Evolutionary conservation across 2,113 vertebrate genomes (phyloP).

Genomic region (Aix galericulata): DNA sequence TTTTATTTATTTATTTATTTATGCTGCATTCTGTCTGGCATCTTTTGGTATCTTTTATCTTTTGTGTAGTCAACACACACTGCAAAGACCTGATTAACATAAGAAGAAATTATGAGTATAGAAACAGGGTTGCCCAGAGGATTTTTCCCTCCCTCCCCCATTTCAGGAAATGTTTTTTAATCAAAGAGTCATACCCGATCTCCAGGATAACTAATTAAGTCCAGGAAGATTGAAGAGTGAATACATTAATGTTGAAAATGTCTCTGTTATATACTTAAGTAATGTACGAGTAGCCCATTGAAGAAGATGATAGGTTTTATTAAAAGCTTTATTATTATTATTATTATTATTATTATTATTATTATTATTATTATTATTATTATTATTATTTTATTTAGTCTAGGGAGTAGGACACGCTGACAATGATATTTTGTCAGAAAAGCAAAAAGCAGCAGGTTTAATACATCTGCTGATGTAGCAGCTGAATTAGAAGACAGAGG

Average conservation of each 20-base stretch:
- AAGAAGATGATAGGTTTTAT: background rate
- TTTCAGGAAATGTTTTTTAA: slow-evolving; percentile 53
- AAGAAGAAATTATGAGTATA: slow-evolving; percentile 12
- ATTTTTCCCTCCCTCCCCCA: background rate
- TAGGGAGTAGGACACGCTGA: background rate
- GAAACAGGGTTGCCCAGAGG: slow-evolving; percentile 26
- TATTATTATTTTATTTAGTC: background rate
- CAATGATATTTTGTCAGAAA: background rate
- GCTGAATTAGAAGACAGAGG: background rate
- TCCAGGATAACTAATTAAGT: slow-evolving; percentile 45
- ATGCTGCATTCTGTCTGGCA: slow-evolving; percentile 5
- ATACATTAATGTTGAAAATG: slow-evolving; percentile 16
- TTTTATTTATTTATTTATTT: background rate
- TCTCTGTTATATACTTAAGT: background rate
- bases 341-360: too few relatives aligned
- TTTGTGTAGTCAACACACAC: slow-evolving; percentile 8
- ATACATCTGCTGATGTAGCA: background rate
- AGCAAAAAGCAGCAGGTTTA: background rate
- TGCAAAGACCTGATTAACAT: slow-evolving; percentile 42
- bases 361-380: too few relatives aligned
- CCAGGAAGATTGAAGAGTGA: slow-evolving; percentile 15
- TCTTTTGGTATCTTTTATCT: slow-evolving; percentile 58
- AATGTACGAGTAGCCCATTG: background rate
- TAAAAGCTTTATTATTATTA: background rate
- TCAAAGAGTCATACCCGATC: slow-evolving; percentile 27